Conservation (phyloP, 2,113 vertebrate genomes). For the Hepsetus odoe region DNA sequence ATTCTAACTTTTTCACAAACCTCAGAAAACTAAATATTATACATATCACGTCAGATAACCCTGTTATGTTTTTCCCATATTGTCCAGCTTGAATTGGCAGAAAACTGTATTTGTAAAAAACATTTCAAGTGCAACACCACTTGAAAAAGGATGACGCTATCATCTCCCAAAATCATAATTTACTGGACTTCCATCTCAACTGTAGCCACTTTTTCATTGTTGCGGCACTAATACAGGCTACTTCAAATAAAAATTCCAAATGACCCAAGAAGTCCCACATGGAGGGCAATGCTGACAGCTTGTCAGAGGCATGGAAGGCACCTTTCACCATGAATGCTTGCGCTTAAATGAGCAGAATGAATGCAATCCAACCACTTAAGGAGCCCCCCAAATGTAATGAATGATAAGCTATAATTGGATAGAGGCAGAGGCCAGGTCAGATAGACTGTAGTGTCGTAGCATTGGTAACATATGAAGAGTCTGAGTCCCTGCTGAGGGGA, state of each 20-base stretch:
- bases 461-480: slow-evolving; percentile 23
- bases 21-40: too few species aligned
- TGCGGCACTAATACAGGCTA: slow-evolving; percentile 33
- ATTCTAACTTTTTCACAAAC: too few species aligned
- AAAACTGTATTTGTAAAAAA: slow-evolving; percentile 38
- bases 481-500: slow-evolving; percentile 14
- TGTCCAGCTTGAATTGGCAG: background rate
- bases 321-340: slow-evolving; percentile 56
- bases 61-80: background rate
- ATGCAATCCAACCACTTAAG: slow-evolving; percentile 36
- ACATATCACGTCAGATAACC: too few species aligned
- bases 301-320: slow-evolving; percentile 52
- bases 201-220: slow-evolving; percentile 38
- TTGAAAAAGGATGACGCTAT: slow-evolving; percentile 46
- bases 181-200: slow-evolving; percentile 41
- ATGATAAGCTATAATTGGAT: slow-evolving; percentile 42
- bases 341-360: slow-evolving; percentile 49
- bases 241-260: slow-evolving; percentile 49
- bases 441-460: slow-evolving; percentile 5
- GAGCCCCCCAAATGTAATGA: slow-evolving; percentile 41
- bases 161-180: slow-evolving; percentile 37
- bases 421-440: slow-evolving; percentile 32
- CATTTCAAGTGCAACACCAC: slow-evolving; percentile 5
- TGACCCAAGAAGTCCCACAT: slow-evolving; percentile 59
- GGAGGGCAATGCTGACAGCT: slow-evolving; percentile 65